These are phyloP conservation scores for Mactromeris polynyma DNA, from an alignment of 2,888 invertebrate genomes.

Conservation along the genomic window DNA sequence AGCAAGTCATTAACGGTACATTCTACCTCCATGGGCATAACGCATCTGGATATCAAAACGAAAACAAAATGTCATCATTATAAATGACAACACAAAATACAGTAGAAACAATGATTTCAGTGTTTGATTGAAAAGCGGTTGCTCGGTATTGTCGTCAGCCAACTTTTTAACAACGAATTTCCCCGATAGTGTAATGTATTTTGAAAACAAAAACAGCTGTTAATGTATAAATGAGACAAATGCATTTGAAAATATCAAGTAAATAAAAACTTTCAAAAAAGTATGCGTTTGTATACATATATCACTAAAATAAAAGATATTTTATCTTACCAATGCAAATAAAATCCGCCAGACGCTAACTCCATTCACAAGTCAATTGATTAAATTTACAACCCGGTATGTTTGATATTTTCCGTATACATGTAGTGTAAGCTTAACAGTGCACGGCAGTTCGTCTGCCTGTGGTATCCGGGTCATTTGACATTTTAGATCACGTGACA, in stretches of 20 bases:
- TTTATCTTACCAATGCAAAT: neutral
- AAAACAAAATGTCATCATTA: too few species aligned
- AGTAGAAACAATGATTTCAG: too few species aligned
- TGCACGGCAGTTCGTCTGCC: conserved; percentile 6
- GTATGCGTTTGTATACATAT: neutral
- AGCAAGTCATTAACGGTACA: too few species aligned
- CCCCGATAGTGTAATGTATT: too few species aligned
- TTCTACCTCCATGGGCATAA: too few species aligned
- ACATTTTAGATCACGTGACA: conserved; percentile 46
- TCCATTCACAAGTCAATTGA: neutral
- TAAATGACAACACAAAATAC: too few species aligned
- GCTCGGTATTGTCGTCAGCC: too few species aligned
- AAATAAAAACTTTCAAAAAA: neutral
- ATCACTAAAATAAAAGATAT: neutral
- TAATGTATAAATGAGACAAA: too few species aligned
- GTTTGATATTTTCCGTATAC: neutral
- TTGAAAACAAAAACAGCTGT: too few species aligned
- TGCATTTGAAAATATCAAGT: neutral
- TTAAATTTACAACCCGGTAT: neutral
- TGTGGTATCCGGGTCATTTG: conserved; percentile 31
- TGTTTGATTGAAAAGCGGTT: too few species aligned
- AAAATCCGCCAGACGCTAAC: neutral
- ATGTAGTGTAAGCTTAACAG: neutral
- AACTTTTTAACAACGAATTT: too few species aligned
- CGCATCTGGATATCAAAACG: too few species aligned